phyloP scores from a whole-genome alignment of 2,113 vertebrate species.

The Lagopus muta region DNA sequence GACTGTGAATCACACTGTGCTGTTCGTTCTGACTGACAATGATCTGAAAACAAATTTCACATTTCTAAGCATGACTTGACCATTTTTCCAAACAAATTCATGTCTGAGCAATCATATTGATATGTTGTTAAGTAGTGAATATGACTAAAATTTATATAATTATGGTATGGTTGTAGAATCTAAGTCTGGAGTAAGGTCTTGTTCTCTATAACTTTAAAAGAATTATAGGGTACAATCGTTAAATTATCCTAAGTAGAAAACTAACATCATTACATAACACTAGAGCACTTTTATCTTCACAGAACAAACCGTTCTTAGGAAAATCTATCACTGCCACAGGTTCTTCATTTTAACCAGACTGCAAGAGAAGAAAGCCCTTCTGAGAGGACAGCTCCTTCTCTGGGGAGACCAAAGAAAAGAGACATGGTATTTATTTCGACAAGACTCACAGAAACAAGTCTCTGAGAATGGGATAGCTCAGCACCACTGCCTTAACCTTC shows the following conservation, averaged over 20 bases:
- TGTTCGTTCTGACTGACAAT: background rate
- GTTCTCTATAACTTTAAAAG: background rate
- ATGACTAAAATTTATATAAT: background rate
- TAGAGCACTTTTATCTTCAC: background rate
- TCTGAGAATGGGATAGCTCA: background rate
- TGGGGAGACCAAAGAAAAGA: background rate
- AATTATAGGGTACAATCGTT: background rate
- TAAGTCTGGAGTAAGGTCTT: background rate
- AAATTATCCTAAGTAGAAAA: background rate
- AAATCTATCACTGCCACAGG: conserved; percentile 31
- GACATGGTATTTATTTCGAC: conserved; percentile 18
- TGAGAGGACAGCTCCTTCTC: background rate
- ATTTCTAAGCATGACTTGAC: background rate
- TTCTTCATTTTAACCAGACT: conserved; percentile 52
- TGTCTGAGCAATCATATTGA: background rate
- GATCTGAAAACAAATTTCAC: background rate
- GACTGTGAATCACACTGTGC: background rate
- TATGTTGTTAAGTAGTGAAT: background rate
- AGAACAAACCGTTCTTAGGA: background rate
- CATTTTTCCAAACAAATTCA: background rate
- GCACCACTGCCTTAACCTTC: background rate
- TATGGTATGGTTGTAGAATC: background rate
- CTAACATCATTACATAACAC: background rate
- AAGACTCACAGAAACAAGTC: background rate
- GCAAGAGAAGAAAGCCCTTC: background rate